phyloP scores from a whole-genome alignment of 2,888 invertebrate genomes.

The Lamellibrachia columna region DNA sequence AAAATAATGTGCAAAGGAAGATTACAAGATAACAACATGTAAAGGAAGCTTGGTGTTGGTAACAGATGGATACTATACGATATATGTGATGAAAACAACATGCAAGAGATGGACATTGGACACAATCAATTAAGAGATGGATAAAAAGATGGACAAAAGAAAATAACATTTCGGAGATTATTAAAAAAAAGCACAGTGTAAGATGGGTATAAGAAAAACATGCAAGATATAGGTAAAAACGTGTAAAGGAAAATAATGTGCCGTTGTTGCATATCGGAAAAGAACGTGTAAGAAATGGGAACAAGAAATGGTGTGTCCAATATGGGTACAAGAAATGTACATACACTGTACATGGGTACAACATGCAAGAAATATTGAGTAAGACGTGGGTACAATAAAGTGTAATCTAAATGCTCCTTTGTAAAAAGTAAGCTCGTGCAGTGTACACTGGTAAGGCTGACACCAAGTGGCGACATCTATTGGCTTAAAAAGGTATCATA shows the following conservation, averaged over 20 bases:
- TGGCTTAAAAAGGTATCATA: background rate
- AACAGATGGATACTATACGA: no score
- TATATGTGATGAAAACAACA: no score
- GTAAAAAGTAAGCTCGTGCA: background rate
- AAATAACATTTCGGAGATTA: background rate
- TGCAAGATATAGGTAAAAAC: background rate
- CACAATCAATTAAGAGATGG: background rate
- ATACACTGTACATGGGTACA: background rate
- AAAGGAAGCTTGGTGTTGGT: no score
- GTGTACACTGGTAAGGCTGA: background rate
- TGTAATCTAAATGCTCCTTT: background rate
- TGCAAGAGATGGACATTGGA: background rate
- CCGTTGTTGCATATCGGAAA: no score
- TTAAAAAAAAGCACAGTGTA: background rate
- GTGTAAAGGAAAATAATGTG: no score
- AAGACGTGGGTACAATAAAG: background rate
- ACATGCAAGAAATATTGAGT: background rate
- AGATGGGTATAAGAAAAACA: background rate
- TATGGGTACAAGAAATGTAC: background rate
- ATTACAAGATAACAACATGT: no score
- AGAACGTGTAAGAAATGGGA: background rate
- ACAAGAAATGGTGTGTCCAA: background rate
- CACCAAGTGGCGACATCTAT: background rate
- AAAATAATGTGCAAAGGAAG: no score
- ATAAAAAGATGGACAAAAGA: background rate